phyloP scores from a whole-genome alignment of 2,797 vertebrate species.

The Glossophaga mutica region DNA sequence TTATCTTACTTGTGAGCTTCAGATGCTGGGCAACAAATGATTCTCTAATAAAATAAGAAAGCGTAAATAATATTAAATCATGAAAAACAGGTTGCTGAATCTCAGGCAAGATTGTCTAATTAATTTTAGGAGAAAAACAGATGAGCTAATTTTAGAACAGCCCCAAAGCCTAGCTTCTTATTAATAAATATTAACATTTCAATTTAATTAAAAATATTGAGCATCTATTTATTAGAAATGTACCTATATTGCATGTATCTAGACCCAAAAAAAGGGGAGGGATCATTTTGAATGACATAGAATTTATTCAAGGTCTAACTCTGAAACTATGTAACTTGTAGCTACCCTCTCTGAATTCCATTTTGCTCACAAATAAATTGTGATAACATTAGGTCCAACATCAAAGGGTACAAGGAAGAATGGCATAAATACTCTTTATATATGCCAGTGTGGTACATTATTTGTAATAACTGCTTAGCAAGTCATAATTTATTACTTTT shows the following conservation, averaged over 20 bases:
- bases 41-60: not conserved
- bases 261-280: not conserved
- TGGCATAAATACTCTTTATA: not conserved
- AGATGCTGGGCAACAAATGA: not conserved
- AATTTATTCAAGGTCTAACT: not conserved
- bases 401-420: not conserved
- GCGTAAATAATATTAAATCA: conserved; percentile 22
- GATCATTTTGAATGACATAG: not conserved
- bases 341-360: not conserved
- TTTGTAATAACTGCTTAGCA: not conserved
- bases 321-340: not conserved
- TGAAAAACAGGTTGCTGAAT: conserved; percentile 41
- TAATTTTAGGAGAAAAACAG: conserved; percentile 33
- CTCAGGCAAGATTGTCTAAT: conserved; percentile 34
- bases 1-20: conserved; percentile 20
- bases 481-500: not conserved
- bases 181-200: conserved; percentile 45
- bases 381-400: not conserved
- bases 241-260: not conserved
- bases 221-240: not conserved
- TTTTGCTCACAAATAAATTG: not conserved
- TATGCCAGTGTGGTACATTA: not conserved
- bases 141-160: conserved; percentile 40
- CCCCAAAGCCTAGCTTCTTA: not conserved
- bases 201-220: conserved; percentile 25